Evolutionary conservation across 2,888 invertebrate genomes (phyloP).

Genomic region (Andricus curvator): DNA sequence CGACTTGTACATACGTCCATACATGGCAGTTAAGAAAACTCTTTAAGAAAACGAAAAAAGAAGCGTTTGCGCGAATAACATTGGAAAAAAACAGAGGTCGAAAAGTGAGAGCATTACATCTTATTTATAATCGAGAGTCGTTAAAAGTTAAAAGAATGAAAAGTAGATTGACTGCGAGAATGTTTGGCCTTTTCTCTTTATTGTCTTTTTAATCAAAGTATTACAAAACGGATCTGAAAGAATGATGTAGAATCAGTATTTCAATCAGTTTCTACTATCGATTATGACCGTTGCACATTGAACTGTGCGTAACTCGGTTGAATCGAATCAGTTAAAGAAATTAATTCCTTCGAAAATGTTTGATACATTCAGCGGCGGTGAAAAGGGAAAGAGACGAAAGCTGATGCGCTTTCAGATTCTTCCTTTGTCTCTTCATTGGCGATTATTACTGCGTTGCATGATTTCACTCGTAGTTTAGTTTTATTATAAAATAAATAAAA

Average conservation of each 20-base stretch:
- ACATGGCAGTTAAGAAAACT: background rate
- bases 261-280: background rate
- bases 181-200: slow-evolving; percentile 31
- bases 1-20: background rate
- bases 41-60: background rate
- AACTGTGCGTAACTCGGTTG: background rate
- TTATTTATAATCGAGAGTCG: background rate
- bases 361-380: background rate
- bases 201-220: slow-evolving; percentile 45
- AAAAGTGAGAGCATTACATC: background rate
- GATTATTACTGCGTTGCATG: background rate
- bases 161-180: background rate
- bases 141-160: background rate
- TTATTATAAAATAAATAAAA: slow-evolving; percentile 35
- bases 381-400: background rate
- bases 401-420: background rate
- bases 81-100: background rate
- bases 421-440: background rate
- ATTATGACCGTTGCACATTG: slow-evolving; percentile 8
- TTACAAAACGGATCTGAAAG: background rate
- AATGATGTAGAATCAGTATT: slow-evolving; percentile 10
- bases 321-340: background rate
- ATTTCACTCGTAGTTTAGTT: background rate
- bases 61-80: background rate
- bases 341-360: background rate